Evolutionary conservation across 1,140 invertebrate genomes (phyloP).

Genomic region (Sarcophaga peregrina): DNA sequence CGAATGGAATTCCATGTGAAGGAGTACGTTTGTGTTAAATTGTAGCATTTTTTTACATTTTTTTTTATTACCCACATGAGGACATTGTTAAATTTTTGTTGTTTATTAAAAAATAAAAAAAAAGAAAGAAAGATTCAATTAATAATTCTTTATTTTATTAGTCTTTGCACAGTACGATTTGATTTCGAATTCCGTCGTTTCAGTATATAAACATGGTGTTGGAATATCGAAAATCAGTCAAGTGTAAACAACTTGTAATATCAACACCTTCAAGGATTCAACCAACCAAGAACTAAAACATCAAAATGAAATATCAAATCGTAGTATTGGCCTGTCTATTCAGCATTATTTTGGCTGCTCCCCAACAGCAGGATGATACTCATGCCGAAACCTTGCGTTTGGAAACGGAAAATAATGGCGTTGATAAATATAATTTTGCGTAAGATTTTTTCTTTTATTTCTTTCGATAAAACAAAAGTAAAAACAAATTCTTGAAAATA

Average conservation of each 20-base stretch:
- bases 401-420: conserved; percentile 67
- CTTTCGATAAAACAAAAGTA: background rate
- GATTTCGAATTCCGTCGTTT: background rate
- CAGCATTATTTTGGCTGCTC: conserved; percentile 45
- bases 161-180: background rate
- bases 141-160: conserved; percentile 10
- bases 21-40: too few species aligned
- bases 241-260: conserved; percentile 25
- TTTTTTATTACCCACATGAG: background rate
- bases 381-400: conserved; percentile 64
- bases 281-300: conserved; percentile 22
- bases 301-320: conserved; percentile 48
- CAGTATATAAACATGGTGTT: conserved; percentile 12
- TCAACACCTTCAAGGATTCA: background rate
- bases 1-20: too few species aligned
- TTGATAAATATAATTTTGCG: conserved; percentile 65
- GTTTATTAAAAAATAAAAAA: conserved; percentile 8
- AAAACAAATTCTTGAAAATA: background rate
- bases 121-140: too few species aligned
- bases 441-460: conserved; percentile 60
- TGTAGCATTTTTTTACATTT: background rate
- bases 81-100: background rate
- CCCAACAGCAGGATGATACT: conserved; percentile 52
- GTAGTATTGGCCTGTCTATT: conserved; percentile 47
- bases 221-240: conserved; percentile 45